Conservation (phyloP, 1,140 invertebrate genomes). For the Lepidurus packardi region DNA sequence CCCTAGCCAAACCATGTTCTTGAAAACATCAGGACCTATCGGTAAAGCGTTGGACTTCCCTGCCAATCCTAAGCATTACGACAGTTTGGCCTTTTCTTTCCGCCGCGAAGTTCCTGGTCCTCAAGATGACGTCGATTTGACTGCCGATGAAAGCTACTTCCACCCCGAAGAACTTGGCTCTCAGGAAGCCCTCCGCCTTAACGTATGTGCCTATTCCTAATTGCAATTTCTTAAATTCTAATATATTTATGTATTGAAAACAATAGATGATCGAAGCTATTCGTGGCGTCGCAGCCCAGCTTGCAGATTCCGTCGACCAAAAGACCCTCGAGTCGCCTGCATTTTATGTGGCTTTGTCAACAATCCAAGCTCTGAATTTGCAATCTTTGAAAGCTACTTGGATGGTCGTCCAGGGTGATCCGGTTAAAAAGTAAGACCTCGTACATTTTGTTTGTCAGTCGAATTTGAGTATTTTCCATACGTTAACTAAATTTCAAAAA, state of each 20-base stretch:
- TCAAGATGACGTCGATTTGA: slow-evolving; percentile 30
- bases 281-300: slow-evolving; percentile 9
- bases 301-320: slow-evolving; percentile 28
- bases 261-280: slow-evolving; percentile 31
- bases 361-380: slow-evolving; percentile 29
- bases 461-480: neutral
- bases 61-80: slow-evolving; percentile 24
- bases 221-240: neutral
- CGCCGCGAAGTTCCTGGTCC: slow-evolving; percentile 20
- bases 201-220: slow-evolving; percentile 23
- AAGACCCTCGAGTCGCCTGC: slow-evolving; percentile 23
- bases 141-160: slow-evolving; percentile 29
- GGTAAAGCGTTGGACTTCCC: slow-evolving; percentile 29
- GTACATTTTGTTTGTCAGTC: neutral
- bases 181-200: slow-evolving; percentile 28
- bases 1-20: slow-evolving; percentile 26
- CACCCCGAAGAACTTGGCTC: slow-evolving; percentile 33
- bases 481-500: neutral
- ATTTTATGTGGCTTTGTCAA: neutral
- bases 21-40: slow-evolving; percentile 32
- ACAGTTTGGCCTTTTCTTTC: slow-evolving; percentile 25
- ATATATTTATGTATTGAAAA: neutral
- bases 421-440: slow-evolving; percentile 25
- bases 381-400: slow-evolving; percentile 32
- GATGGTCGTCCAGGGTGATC: slow-evolving; percentile 25